Base-by-base conservation (phyloP, 2,113 vertebrate species). In the Cyanistes caeruleus region DNA sequence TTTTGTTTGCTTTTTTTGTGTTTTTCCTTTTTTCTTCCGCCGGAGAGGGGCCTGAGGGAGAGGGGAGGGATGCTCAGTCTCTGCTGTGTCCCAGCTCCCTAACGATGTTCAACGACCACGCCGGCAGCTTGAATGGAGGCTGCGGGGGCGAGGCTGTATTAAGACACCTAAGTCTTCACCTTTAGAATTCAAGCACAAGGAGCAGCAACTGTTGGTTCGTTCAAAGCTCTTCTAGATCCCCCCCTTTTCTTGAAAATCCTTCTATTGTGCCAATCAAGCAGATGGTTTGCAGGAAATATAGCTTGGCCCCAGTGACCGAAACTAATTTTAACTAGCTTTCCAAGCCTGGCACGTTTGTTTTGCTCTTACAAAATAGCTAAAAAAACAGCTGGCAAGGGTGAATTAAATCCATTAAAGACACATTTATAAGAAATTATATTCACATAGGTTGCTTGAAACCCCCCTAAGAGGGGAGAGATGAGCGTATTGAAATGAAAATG, bases 241-340 rank as follows among this genome's bases (percentile, higher is more conserved):
- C 93, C 58, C 83, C 65, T 92, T 97, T 84, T 93, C 98, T 98
- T 97, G 98, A 98, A 99, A 99, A 99, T 99, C 99, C 99, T 98
- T 99, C 99, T 98, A 98, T 99, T 99, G 99, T 99, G 98, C 97
- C 98, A 99, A 99, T 99, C 98, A 98, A 99, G 99, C 99, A 99
- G 99, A 99, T 99, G 99, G 99, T 99, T 99, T 98, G 98, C 98
- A 99, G 98, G 98, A 99, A 99, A 99, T 98, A 98, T 98, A 99
- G 98, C 98, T 98, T 98, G 98, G 99, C 99, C 99, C 95, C 97
- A 93, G 98, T 99, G 99, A 99, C 99, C 99, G 99, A 99, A 99
- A 99, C 99, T 99, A 99, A 99, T 99, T 99, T 99, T 98, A 98
- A 98, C 99, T 99, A 99, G 99, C 98, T 99, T 98, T 99, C 98